Base-by-base conservation (phyloP, 2,113 vertebrate genomes). In the Nesoenas mayeri region DNA sequence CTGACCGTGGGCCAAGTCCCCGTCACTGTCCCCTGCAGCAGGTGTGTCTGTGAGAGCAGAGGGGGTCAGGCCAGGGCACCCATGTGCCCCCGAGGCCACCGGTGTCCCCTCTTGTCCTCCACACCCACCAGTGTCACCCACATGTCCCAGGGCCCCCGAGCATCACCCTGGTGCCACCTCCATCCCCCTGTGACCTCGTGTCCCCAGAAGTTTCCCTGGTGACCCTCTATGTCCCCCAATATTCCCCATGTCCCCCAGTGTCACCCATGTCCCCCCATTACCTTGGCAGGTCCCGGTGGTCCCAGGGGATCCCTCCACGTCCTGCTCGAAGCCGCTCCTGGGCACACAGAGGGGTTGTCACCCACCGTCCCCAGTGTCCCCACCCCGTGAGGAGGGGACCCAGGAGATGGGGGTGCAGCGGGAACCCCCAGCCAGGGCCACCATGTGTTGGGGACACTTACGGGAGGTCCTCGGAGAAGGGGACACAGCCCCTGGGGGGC, bases 391-490 rank as follows among this genome's bases (percentile, higher is more conserved):
- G 40, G 47, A 54, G 11, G 64, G 48, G 51, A 51, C 24, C 6
- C 69, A 1, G 28, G 54, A 9, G 32, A 9, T 2, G 4, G 6
- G 10, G 3, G 15, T 47, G 18, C 44, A 47, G n/a, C 20, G 15
- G 32, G 14, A 10, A 13, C 3, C 24, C 62, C 31, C 19, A 18
- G n/a, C 17, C 13, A 11, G 31, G 19, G n/a, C 10, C 32, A 20
- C 40, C 3, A 14, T 18, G 44, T 18, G 0, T 0, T 2, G 60
- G 48, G 32, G 38, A 15, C 80, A 74, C 95, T 89, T 14, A 95
- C 92, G 60, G 96, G 1, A 95, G 92, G 44, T 93, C 88, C 90
- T 93, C 15, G 2, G 95, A 87, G 88, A 96, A 94, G 70, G 92
- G 94, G 61, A 93, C 28, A 0, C 94, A 96, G 79, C 94, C 91